These are phyloP conservation scores for Cenopis cana DNA, from an alignment of 2,888 invertebrate species.

Conservation along the genomic window DNA sequence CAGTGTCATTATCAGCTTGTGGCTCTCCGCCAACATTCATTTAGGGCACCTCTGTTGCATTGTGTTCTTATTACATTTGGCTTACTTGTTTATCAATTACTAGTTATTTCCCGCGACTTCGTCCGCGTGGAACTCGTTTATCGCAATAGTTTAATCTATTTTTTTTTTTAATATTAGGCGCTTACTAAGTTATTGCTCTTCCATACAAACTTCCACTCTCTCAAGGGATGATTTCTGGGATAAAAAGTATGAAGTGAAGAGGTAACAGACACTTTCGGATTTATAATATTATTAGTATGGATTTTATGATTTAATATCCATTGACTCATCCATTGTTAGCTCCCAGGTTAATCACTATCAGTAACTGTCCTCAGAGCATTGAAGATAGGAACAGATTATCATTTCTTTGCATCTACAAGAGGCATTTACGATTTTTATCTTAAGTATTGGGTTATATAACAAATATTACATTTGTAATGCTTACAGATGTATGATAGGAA, in stretches of 20 bases:
- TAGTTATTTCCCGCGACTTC: too few species aligned
- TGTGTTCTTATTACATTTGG: slow-evolving; percentile 16
- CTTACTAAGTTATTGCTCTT: too few species aligned
- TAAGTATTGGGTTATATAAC: slow-evolving; percentile 43
- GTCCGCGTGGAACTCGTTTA: too few species aligned
- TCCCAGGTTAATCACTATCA: slow-evolving; percentile 35
- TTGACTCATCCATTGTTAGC: slow-evolving; percentile 22
- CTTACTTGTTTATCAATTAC: slow-evolving; percentile 13
- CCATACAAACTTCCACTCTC: too few species aligned
- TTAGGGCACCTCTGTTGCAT: slow-evolving; percentile 43
- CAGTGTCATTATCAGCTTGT: slow-evolving; percentile 39
- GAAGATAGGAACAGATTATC: slow-evolving; percentile 36
- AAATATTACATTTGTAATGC: slow-evolving; percentile 2
- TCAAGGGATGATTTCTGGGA: too few species aligned
- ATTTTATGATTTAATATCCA: slow-evolving; percentile 3
- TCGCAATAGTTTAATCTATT: too few species aligned
- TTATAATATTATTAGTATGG: too few species aligned
- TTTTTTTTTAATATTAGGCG: too few species aligned
- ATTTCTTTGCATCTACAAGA: slow-evolving; percentile 25
- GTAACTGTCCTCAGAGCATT: slow-evolving; percentile 32
- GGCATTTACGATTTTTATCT: slow-evolving; percentile 23
- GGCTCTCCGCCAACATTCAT: slow-evolving; percentile 49
- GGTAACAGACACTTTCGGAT: too few species aligned
- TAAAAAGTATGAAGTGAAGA: too few species aligned
- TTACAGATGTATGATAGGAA: background rate